These are phyloP conservation scores for Microcebus griseorufus DNA, from an alignment of 2,113 vertebrate genomes.

Conservation along the genomic window DNA sequence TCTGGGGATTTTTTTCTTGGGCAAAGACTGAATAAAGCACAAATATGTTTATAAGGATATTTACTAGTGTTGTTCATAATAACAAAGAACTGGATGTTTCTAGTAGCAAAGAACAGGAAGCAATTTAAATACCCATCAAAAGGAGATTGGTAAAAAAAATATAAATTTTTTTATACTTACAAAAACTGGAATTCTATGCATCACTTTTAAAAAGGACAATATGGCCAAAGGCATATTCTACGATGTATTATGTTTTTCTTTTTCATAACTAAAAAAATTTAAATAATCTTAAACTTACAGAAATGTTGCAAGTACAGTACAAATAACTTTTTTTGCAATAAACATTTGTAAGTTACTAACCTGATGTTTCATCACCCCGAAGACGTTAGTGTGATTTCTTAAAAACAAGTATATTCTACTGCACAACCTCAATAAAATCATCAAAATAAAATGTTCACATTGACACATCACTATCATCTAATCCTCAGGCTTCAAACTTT, in stretches of 20 bases:
- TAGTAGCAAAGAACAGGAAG: not conserved
- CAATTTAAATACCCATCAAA: constrained; percentile 19
- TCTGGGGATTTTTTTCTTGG: constrained; percentile 5
- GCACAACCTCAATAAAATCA: not conserved
- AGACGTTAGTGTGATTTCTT: not conserved
- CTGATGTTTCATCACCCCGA: not conserved
- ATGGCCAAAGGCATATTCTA: not conserved
- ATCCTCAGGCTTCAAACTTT: not conserved
- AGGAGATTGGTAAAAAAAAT: not conserved
- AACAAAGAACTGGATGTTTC: not conserved
- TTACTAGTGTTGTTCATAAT: not conserved
- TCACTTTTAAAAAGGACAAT: not conserved
- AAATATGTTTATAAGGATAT: constrained; percentile 14
- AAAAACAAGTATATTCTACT: not conserved
- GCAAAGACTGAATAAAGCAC: constrained; percentile 10
- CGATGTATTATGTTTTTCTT: not conserved
- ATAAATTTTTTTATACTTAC: not conserved
- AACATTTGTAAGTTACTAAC: not conserved
- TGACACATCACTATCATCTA: not conserved
- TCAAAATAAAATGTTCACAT: not conserved
- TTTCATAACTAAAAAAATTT: constrained; percentile 33
- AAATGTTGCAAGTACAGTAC: not conserved
- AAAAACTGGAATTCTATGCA: not conserved
- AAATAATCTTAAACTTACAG: not conserved
- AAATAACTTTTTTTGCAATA: not conserved